These are phyloP conservation scores for Phylloscopus collybita DNA, from an alignment of 2,797 vertebrate species.

Conservation along the genomic window DNA sequence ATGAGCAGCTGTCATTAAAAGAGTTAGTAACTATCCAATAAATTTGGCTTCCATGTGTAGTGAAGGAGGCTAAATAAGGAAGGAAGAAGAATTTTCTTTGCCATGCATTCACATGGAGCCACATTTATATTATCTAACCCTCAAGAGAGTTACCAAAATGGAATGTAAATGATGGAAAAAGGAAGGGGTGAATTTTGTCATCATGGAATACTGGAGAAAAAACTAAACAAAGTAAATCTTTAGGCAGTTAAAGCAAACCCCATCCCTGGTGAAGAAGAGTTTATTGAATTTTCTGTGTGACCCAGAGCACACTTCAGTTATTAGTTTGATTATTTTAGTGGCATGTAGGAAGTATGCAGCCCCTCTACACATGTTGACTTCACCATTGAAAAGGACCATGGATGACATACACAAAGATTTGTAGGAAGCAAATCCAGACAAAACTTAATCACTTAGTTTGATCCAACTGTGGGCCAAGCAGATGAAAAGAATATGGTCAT, in stretches of 20 bases:
- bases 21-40: background rate
- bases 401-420: background rate
- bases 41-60: background rate
- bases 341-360: background rate
- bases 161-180: constrained; percentile 3
- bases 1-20: background rate
- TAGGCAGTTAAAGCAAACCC: constrained; percentile 16
- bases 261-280: background rate
- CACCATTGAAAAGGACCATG: background rate
- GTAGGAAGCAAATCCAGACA: background rate
- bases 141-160: background rate
- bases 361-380: background rate
- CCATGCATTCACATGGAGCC: background rate
- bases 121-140: background rate
- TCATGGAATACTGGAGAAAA: constrained; percentile 9
- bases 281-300: constrained; percentile 11
- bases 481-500: background rate
- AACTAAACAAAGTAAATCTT: constrained; percentile 20
- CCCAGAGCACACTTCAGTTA: background rate
- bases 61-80: background rate
- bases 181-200: background rate
- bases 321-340: background rate
- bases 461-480: background rate
- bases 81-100: constrained; percentile 21
- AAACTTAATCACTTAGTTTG: constrained; percentile 16